phyloP scores from a whole-genome alignment of 1,140 invertebrate species.

The Heliconius melpomene region DNA sequence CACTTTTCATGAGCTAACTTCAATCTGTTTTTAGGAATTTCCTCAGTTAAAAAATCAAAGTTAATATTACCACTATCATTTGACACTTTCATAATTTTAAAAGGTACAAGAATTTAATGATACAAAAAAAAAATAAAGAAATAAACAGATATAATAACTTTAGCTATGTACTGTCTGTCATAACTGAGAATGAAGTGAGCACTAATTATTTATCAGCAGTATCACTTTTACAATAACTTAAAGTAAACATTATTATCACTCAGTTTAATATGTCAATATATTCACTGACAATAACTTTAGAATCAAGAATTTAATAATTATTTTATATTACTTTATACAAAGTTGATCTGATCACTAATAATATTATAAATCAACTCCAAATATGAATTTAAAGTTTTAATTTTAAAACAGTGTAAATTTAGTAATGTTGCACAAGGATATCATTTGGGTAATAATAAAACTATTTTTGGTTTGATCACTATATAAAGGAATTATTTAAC shows the following conservation, averaged over 20 bases:
- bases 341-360: too few species aligned
- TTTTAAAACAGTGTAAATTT: too few species aligned
- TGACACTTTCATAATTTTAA: constrained; percentile 38
- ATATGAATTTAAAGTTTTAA: too few species aligned
- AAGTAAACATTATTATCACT: constrained; percentile 70
- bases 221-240: constrained; percentile 39
- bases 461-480: too few species aligned
- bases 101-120: not conserved
- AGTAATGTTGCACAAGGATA: too few species aligned
- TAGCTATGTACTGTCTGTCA: not conserved
- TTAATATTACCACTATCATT: constrained; percentile 39
- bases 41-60: constrained; percentile 50
- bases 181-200: constrained; percentile 27
- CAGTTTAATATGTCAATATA: constrained; percentile 40
- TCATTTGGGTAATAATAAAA: too few species aligned
- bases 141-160: constrained; percentile 16
- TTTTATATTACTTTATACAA: not conserved
- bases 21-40: constrained; percentile 37
- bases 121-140: not conserved
- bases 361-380: too few species aligned
- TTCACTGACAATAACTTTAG: not conserved
- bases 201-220: constrained; percentile 34
- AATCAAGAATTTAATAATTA: not conserved
- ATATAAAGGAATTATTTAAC: too few species aligned
- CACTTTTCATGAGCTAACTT: constrained; percentile 44